Conservation (phyloP, 92 coral and sea anemone species). For the Phymanthus crucifer region DNA sequence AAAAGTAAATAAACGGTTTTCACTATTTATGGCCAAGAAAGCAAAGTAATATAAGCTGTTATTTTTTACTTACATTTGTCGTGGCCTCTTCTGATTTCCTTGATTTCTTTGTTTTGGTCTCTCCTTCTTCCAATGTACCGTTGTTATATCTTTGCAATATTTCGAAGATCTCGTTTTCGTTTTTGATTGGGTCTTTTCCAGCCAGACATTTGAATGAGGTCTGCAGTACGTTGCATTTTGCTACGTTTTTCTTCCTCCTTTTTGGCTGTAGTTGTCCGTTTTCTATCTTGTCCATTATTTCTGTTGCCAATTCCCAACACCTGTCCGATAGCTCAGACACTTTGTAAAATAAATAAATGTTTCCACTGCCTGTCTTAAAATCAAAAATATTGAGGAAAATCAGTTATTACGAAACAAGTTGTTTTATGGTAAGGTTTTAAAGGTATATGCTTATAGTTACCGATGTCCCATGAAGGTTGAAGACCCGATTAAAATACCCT, state of each 20-base stretch:
- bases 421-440: no score
- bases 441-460: background rate
- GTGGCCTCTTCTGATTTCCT: background rate
- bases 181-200: slow-evolving; percentile 11
- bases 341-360: slow-evolving; percentile 12
- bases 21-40: no score
- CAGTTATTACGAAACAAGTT: no score
- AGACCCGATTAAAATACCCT: background rate
- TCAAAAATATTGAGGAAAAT: no score
- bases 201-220: background rate
- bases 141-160: background rate
- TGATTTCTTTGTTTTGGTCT: background rate
- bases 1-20: background rate
- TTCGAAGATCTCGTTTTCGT: background rate
- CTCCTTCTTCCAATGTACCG: background rate
- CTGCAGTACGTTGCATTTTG: background rate
- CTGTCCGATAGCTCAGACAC: slow-evolving; percentile 6
- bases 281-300: slow-evolving; percentile 9
- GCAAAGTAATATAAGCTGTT: background rate
- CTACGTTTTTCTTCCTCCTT: slow-evolving; percentile 9
- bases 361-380: slow-evolving; percentile 17
- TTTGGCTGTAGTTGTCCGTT: background rate
- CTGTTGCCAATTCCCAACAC: slow-evolving; percentile 9
- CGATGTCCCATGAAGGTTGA: slow-evolving; percentile 13
- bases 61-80: background rate